These are phyloP conservation scores for Psittacula derbiana DNA, from an alignment of 2,797 vertebrate genomes.

Conservation along the genomic window DNA sequence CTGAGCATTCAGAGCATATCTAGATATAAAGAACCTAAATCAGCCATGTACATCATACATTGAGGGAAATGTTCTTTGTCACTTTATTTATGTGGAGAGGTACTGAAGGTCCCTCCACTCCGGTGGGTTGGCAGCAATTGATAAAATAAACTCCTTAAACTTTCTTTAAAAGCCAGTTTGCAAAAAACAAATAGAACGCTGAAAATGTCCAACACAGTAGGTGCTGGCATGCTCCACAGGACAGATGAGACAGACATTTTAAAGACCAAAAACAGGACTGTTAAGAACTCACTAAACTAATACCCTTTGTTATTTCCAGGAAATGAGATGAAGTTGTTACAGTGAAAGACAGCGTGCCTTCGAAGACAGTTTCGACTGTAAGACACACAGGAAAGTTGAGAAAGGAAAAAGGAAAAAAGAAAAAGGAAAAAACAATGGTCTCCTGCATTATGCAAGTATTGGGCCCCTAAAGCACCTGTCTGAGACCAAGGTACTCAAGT, in stretches of 20 bases:
- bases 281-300: not conserved
- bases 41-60: rapidly evolving
- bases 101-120: not conserved
- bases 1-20: not conserved
- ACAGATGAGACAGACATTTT: not conserved
- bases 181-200: not conserved
- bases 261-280: not conserved
- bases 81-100: not conserved
- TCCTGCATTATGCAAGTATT: not conserved
- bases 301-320: not conserved
- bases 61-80: not conserved
- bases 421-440: not conserved
- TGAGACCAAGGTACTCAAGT: not conserved
- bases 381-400: not conserved
- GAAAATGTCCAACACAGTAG: not conserved
- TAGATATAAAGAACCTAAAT: not conserved
- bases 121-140: not conserved
- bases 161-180: not conserved
- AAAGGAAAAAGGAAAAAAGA: not conserved
- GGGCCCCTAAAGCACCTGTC: not conserved
- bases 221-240: not conserved
- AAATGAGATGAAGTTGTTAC: not conserved
- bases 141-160: not conserved
- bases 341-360: not conserved
- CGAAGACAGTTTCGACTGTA: not conserved